phyloP scores from a whole-genome alignment of 2,113 vertebrate genomes.

The Chauna torquata region DNA sequence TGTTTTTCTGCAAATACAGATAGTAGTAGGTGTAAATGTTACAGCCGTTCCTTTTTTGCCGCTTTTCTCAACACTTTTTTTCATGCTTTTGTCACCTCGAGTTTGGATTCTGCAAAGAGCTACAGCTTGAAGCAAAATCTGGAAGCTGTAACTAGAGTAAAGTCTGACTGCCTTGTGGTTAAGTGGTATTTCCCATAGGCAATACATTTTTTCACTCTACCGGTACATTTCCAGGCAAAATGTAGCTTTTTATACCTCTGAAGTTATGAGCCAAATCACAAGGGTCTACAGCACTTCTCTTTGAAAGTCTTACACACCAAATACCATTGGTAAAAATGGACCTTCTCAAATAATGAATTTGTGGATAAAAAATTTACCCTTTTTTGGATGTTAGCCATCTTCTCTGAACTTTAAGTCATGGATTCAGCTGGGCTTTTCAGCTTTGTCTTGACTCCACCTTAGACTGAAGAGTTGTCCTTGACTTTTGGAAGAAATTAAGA shows the following conservation, averaged over 20 bases:
- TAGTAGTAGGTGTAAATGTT: slow-evolving; percentile 44
- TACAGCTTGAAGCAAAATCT: slow-evolving; percentile 34
- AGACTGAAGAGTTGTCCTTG: background rate
- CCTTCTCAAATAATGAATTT: background rate
- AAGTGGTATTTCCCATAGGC: slow-evolving; percentile 26
- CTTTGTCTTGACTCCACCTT: background rate
- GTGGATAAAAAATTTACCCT: background rate
- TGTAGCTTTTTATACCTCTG: background rate
- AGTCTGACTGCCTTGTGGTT: slow-evolving; percentile 36
- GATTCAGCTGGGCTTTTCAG: background rate
- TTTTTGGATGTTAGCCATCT: background rate
- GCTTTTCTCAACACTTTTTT: slow-evolving; percentile 12
- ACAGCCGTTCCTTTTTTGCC: background rate
- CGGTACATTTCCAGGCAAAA: slow-evolving; percentile 15
- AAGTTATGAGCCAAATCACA: background rate
- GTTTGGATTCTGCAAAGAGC: slow-evolving; percentile 29
- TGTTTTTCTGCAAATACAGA: slow-evolving; percentile 21
- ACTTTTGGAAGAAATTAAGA: background rate
- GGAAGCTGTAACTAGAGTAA: background rate
- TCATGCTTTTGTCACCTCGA: slow-evolving; percentile 31
- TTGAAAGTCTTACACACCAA: background rate
- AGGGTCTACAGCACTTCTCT: background rate
- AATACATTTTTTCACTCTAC: background rate
- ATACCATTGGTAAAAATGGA: background rate
- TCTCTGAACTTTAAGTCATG: background rate